Conservation (phyloP, 2,113 vertebrate genomes). For the Triplophysa rosa region DNA sequence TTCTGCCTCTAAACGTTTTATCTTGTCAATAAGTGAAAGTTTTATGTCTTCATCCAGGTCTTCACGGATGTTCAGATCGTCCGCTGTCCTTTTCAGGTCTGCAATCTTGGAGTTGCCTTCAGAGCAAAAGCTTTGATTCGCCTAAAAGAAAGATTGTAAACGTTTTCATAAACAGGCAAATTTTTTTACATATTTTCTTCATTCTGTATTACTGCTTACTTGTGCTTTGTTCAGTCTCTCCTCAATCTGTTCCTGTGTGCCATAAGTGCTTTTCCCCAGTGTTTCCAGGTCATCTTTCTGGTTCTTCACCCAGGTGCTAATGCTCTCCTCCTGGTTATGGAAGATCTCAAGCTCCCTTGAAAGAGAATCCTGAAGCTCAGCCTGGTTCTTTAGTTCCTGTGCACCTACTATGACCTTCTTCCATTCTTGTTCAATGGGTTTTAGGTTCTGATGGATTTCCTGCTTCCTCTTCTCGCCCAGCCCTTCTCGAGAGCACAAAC, state of each 20-base stretch:
- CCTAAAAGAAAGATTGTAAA: conserved; percentile 52
- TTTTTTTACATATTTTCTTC: neutral
- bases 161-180: no score
- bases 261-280: conserved; percentile 50
- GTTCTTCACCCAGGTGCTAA: conserved; percentile 57
- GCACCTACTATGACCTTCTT: conserved; percentile 52
- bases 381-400: conserved; percentile 55
- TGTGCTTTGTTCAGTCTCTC: conserved; percentile 49
- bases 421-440: conserved; percentile 63
- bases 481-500: conserved; percentile 56
- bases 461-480: conserved; percentile 49
- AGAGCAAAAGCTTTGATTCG: conserved; percentile 57
- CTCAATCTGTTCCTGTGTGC: conserved; percentile 60
- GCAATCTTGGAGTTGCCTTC: conserved; percentile 60
- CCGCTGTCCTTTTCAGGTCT: conserved; percentile 59
- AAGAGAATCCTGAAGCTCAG: conserved; percentile 63
- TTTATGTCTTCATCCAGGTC: conserved; percentile 61
- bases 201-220: conserved; percentile 9
- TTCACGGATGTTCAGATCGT: conserved; percentile 58
- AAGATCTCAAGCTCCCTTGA: conserved; percentile 64
- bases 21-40: conserved; percentile 47
- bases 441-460: conserved; percentile 45
- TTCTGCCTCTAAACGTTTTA: conserved; percentile 55
- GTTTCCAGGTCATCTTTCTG: conserved; percentile 57
- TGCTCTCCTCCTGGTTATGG: conserved; percentile 45